Conservation (phyloP, 2,888 invertebrate species). For the Caenorhabditis wallacei region DNA sequence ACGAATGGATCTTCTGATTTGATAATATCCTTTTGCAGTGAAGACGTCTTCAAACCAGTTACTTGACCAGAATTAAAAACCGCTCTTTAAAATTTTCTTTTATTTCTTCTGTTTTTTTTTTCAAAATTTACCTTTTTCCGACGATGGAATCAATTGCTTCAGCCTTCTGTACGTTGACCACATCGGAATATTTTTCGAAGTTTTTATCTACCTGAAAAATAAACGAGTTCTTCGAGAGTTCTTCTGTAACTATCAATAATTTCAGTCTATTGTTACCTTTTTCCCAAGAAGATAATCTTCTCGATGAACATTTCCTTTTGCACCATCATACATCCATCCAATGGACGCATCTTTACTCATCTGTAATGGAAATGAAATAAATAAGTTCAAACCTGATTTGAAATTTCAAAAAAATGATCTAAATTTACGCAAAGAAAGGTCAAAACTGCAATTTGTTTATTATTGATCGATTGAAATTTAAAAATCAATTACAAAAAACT, state of each 20-base stretch:
- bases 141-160: conserved; percentile 68
- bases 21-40: conserved; percentile 74
- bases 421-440: too few species aligned
- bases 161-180: conserved; percentile 74
- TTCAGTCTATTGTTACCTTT: conserved; percentile 66
- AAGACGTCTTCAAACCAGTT: conserved; percentile 59
- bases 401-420: too few species aligned
- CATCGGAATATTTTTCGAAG: conserved; percentile 81
- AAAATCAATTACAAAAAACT: neutral
- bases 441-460: too few species aligned
- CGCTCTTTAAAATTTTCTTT: conserved; percentile 28
- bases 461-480: neutral
- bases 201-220: conserved; percentile 77
- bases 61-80: conserved; percentile 36
- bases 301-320: conserved; percentile 77
- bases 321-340: conserved; percentile 81
- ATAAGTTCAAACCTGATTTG: too few species aligned
- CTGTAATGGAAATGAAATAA: neutral
- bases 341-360: conserved; percentile 69
- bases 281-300: conserved; percentile 82
- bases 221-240: neutral
- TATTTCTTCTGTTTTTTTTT: too few species aligned
- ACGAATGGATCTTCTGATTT: conserved; percentile 80
- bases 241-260: neutral
- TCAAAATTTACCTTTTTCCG: conserved; percentile 51